A percentile compares a stretch with the other conserved stretches of the same genome.
These are phyloP conservation scores for Pelobates cultripes DNA, from an alignment of 2,797 vertebrate genomes.

Conservation along the genomic window DNA sequence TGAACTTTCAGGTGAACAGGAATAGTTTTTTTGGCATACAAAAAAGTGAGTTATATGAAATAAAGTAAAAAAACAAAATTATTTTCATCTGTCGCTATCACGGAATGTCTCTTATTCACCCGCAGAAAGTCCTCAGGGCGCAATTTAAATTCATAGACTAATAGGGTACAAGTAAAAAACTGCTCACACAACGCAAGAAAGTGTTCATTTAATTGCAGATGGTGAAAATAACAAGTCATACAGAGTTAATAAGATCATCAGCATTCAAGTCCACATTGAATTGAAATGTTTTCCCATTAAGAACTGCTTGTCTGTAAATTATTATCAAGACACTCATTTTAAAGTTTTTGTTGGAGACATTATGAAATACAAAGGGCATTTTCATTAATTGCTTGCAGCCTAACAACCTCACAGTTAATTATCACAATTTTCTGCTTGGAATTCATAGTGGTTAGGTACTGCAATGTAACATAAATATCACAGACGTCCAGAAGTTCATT, in stretches of 20 bases:
- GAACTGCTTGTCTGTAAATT: slow-evolving; percentile 77
- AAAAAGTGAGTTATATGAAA: slow-evolving; percentile 61
- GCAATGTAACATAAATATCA: background rate
- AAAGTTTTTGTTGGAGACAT: slow-evolving; percentile 75
- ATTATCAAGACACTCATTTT: slow-evolving; percentile 75
- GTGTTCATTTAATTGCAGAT: slow-evolving; percentile 67
- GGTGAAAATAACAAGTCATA: slow-evolving; percentile 79
- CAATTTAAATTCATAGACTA: slow-evolving; percentile 61
- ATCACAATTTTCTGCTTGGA: slow-evolving; percentile 66
- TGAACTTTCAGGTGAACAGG: slow-evolving; percentile 64
- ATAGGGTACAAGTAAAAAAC: slow-evolving; percentile 66
- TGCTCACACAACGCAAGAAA: slow-evolving; percentile 70
- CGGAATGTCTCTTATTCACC: slow-evolving; percentile 15
- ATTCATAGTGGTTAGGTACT: slow-evolving; percentile 67
- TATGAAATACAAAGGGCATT: slow-evolving; percentile 77
- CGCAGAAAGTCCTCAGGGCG: slow-evolving; percentile 33
- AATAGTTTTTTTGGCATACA: slow-evolving; percentile 58
- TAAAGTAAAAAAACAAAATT: slow-evolving; percentile 47
- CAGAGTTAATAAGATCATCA: slow-evolving; percentile 80
- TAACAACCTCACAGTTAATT: slow-evolving; percentile 66
- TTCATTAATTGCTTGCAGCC: slow-evolving; percentile 74
- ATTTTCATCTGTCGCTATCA: slow-evolving; percentile 33
- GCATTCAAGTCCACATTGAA: slow-evolving; percentile 72
- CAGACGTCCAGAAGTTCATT: background rate
- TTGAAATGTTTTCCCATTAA: slow-evolving; percentile 80